A percentile compares a stretch with the other conserved stretches of the same genome.
Conservation (phyloP, 92 coral and sea anemone species). For the Ricordea florida region DNA sequence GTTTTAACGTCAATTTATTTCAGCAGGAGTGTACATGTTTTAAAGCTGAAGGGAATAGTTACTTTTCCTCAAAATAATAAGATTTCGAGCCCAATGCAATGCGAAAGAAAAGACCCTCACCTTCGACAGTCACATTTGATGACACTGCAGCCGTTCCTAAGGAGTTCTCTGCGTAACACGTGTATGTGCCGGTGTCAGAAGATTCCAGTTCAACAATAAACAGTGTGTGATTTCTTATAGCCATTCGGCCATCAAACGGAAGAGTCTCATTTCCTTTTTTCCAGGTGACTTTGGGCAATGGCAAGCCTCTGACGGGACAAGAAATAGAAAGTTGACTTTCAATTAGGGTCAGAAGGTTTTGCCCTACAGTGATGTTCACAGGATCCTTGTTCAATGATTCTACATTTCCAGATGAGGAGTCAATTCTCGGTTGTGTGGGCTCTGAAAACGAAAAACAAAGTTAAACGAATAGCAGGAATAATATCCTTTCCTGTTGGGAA, state of each 20-base stretch:
- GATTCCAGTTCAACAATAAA: conserved; percentile 55
- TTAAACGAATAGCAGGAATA: background rate
- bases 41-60: too few species aligned
- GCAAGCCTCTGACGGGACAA: conserved; percentile 78
- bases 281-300: conserved; percentile 81
- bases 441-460: conserved; percentile 14
- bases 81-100: too few species aligned
- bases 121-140: conserved; percentile 72
- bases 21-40: too few species aligned
- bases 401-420: conserved; percentile 14
- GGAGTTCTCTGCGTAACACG: conserved; percentile 72
- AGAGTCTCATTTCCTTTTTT: conserved; percentile 54
- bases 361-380: conserved; percentile 57
- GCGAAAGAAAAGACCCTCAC: conserved; percentile 59
- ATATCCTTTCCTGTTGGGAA: background rate
- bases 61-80: too few species aligned
- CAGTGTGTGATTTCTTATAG: conserved; percentile 49
- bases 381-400: conserved; percentile 30
- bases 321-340: conserved; percentile 40
- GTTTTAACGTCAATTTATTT: too few species aligned
- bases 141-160: conserved; percentile 70
- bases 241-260: conserved; percentile 55
- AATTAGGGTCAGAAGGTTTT: conserved; percentile 45
- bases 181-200: conserved; percentile 74
- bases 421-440: conserved; percentile 53